A percentile compares a stretch with the other conserved stretches of the same genome.
Conservation (phyloP, 1,140 invertebrate genomes). For the Anastatus disparis region DNA sequence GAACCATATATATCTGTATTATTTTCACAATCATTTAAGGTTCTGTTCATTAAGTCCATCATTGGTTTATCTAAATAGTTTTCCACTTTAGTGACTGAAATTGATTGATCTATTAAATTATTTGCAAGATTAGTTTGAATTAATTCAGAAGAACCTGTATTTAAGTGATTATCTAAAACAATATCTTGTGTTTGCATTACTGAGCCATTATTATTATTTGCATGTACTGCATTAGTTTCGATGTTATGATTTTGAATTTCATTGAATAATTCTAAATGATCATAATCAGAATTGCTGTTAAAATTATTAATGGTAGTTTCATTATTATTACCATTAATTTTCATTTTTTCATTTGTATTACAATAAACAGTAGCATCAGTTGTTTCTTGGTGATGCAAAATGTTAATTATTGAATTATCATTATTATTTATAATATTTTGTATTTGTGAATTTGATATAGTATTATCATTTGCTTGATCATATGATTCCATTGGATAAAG, state of each 20-base stretch:
- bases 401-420: slow-evolving; percentile 35
- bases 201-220: background rate
- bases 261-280: slow-evolving; percentile 53
- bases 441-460: slow-evolving; percentile 23
- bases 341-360: slow-evolving; percentile 38
- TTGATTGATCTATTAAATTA: slow-evolving; percentile 24
- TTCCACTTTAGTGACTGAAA: slow-evolving; percentile 35
- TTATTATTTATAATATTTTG: slow-evolving; percentile 44
- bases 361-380: slow-evolving; percentile 42
- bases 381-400: slow-evolving; percentile 27
- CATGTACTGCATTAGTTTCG: background rate
- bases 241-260: slow-evolving; percentile 34
- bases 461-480: slow-evolving; percentile 10
- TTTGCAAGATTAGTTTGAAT: slow-evolving; percentile 14
- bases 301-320: slow-evolving; percentile 45
- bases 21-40: slow-evolving; percentile 29
- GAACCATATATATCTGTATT: slow-evolving; percentile 45
- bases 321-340: slow-evolving; percentile 34
- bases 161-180: slow-evolving; percentile 32
- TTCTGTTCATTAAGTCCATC: slow-evolving; percentile 36
- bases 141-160: slow-evolving; percentile 23
- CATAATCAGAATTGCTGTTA: slow-evolving; percentile 45
- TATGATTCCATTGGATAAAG: slow-evolving; percentile 39
- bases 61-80: slow-evolving; percentile 36
- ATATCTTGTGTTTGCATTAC: background rate